Conservation (phyloP, 30 jellyfish, hydroid and myxozoan genomes). For the Clytia hemisphaerica region DNA sequence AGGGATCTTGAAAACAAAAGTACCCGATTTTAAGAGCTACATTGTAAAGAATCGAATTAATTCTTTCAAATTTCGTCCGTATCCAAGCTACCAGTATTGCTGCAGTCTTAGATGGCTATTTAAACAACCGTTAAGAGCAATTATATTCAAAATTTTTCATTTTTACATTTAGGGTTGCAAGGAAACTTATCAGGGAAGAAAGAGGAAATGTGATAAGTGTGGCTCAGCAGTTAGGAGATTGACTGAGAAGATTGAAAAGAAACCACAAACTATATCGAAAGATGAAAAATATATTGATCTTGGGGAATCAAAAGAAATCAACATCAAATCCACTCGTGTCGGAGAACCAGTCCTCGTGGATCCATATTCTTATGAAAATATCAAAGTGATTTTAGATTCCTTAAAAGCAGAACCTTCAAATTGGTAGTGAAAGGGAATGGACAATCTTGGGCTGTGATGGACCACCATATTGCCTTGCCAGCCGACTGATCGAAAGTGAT, state of each 20-base stretch:
- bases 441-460: conserved; percentile 7
- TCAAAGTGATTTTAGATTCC: background rate
- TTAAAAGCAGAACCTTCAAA: background rate
- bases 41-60: too few species aligned
- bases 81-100: too few species aligned
- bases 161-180: too few species aligned
- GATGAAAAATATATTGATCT: background rate
- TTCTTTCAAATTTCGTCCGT: too few species aligned
- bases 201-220: background rate
- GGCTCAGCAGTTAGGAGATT: background rate
- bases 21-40: too few species aligned
- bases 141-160: too few species aligned
- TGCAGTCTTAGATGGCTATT: too few species aligned
- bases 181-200: background rate
- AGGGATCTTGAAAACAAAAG: too few species aligned
- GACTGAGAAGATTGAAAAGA: background rate
- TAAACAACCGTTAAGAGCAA: too few species aligned
- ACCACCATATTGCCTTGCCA: background rate
- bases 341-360: conserved; percentile 1
- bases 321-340: background rate
- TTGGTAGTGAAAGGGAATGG: background rate
- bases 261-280: background rate
- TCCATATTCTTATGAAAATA: background rate
- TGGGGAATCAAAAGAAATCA: background rate
- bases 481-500: background rate